Percentiles rank a stretch among this genome's conserved stretches.
Conservation (phyloP, 2,888 invertebrate species). For the Drosophila suboccidentalis region DNA sequence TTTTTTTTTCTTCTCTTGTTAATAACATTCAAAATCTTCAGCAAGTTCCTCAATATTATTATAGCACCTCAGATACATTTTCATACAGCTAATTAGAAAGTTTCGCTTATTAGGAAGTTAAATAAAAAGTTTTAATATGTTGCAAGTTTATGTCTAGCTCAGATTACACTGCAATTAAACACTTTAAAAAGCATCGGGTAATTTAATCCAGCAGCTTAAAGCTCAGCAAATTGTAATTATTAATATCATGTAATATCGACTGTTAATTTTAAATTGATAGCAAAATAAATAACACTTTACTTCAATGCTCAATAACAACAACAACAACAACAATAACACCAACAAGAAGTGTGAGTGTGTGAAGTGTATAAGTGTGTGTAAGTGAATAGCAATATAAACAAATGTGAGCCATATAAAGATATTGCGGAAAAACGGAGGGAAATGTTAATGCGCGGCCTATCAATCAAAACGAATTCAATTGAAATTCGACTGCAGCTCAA, state of each 20-base stretch:
- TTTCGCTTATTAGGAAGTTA: background rate
- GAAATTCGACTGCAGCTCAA: conserved; percentile 42
- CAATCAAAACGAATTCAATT: conserved; percentile 71
- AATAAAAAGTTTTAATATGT: background rate
- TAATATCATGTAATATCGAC: conserved; percentile 24
- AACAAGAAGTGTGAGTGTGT: background rate
- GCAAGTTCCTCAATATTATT: too few relatives aligned
- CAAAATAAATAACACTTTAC: conserved; percentile 56
- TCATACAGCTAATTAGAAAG: too few relatives aligned
- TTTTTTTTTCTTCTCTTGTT: too few relatives aligned
- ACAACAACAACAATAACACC: background rate
- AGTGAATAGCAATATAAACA: conserved; percentile 39
- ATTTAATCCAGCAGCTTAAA: conserved; percentile 11
- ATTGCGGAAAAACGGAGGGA: conserved; percentile 12
- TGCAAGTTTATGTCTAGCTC: background rate
- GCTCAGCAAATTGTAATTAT: background rate
- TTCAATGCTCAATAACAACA: conserved; percentile 30
- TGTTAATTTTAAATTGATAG: conserved; percentile 54
- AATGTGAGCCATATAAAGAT: conserved; percentile 22
- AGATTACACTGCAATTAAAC: background rate
- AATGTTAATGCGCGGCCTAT: conserved; percentile 61
- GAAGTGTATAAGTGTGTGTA: conserved; percentile 4
- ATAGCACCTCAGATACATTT: too few relatives aligned
- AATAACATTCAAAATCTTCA: too few relatives aligned
- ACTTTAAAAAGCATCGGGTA: background rate